A percentile compares a stretch with the other conserved stretches of the same genome.
Conservation (phyloP, 2,797 vertebrate species). For the Cyprinodon diabolis region DNA sequence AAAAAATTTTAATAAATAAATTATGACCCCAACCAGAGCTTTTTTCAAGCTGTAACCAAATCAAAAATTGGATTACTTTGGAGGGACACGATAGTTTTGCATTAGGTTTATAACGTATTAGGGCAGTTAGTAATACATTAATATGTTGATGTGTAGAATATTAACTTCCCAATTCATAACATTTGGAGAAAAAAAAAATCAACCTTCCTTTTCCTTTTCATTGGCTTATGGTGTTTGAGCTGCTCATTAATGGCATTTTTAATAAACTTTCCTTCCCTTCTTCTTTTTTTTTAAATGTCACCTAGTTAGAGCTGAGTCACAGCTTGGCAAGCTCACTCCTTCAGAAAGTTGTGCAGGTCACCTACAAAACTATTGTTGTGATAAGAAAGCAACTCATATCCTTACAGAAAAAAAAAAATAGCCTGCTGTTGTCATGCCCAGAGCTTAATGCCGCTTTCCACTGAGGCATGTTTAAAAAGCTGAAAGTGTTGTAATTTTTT, state of each 20-base stretch:
- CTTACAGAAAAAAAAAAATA: neutral
- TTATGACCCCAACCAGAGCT: too few species aligned
- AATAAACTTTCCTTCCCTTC: too few species aligned
- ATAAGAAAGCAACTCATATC: neutral
- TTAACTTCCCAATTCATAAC: conserved; percentile 23
- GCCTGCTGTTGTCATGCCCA: neutral
- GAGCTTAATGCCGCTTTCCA: neutral
- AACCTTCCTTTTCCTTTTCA: conserved; percentile 38
- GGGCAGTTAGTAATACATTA: too few species aligned
- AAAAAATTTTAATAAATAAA: too few species aligned
- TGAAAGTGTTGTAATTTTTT: neutral
- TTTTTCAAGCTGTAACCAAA: too few species aligned
- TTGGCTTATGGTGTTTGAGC: neutral
- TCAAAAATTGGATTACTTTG: too few species aligned
- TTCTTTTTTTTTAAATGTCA: too few species aligned
- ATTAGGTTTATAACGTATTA: too few species aligned
- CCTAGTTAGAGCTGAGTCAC: neutral
- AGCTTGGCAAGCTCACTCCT: neutral
- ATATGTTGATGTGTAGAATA: too few species aligned
- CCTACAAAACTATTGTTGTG: conserved; percentile 12
- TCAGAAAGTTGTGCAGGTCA: neutral
- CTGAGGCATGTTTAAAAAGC: neutral
- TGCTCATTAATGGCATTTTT: too few species aligned
- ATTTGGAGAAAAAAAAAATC: conserved; percentile 58
- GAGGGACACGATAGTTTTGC: too few species aligned